These are phyloP conservation scores for Copidosoma aretas DNA, from an alignment of 2,888 invertebrate species.

Conservation along the genomic window DNA sequence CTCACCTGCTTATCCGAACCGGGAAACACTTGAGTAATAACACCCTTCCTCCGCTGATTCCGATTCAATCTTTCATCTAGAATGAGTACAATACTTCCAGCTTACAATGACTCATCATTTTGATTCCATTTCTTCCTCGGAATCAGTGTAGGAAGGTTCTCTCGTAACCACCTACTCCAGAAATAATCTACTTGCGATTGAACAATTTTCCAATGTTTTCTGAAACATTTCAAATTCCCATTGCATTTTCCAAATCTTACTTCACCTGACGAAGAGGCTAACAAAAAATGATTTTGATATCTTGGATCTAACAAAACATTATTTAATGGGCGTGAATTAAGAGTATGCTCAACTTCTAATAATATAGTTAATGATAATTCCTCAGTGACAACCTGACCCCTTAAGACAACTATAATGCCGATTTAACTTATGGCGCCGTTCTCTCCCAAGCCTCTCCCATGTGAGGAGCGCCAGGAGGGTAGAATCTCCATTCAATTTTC, in stretches of 20 bases:
- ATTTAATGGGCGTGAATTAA: conserved; percentile 18
- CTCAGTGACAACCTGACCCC: background rate
- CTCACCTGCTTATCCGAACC: background rate
- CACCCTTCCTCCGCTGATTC: background rate
- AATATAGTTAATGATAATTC: conserved; percentile 1
- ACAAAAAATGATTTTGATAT: conserved; percentile 23
- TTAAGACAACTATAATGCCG: background rate
- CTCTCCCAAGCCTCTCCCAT: conserved; percentile 11
- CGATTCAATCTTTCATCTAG: background rate
- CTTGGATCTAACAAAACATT: conserved; percentile 16
- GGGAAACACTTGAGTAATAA: background rate
- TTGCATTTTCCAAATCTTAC: no score
- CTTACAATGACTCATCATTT: background rate
- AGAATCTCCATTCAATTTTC: conserved; percentile 7
- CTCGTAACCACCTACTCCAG: no score
- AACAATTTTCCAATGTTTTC: no score
- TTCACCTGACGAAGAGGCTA: no score
- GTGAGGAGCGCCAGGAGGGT: background rate
- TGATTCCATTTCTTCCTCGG: background rate
- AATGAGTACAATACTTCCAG: background rate
- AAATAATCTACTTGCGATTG: no score
- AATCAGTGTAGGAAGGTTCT: conserved; percentile 66
- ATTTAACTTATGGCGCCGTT: background rate
- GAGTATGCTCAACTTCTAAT: background rate
- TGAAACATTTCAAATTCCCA: conserved; percentile 15